phyloP scores from a whole-genome alignment of 2,113 vertebrate genomes.

The Entelurus aequoreus region DNA sequence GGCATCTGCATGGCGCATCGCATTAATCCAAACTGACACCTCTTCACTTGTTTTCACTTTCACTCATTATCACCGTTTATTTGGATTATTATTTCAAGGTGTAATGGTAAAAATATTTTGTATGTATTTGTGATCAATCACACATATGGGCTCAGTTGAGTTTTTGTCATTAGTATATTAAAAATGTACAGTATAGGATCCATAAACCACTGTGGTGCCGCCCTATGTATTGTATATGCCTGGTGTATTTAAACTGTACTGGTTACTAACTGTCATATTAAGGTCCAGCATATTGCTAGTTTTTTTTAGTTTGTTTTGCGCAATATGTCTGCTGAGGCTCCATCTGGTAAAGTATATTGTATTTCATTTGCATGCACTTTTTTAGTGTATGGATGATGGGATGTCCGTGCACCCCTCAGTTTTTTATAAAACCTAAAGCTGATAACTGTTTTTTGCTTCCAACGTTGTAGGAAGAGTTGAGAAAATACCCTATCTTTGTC shows the following conservation, averaged over 20 bases:
- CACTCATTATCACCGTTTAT: not conserved
- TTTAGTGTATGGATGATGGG: not conserved
- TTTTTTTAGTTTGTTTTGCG: constrained; percentile 12
- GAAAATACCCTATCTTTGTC: too few relatives aligned
- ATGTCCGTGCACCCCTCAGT: too few relatives aligned
- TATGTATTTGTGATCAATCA: not conserved
- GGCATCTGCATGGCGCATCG: not conserved
- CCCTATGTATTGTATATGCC: not conserved
- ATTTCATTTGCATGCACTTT: not conserved
- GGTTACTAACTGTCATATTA: constrained; percentile 11
- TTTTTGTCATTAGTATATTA: not conserved
- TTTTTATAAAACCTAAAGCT: too few relatives aligned
- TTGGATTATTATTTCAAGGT: not conserved
- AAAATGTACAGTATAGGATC: not conserved
- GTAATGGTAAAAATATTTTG: too few relatives aligned
- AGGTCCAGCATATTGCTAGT: constrained; percentile 11
- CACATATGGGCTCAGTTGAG: not conserved
- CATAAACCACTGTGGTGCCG: not conserved
- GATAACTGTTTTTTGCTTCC: too few relatives aligned
- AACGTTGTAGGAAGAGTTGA: too few relatives aligned
- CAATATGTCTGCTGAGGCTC: constrained; percentile 33
- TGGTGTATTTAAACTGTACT: not conserved
- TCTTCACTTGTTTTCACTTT: not conserved
- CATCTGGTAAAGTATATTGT: not conserved
- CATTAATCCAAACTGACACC: not conserved